Evolutionary conservation across 2,113 vertebrate genomes (phyloP), one percentile per base, ranked within the genome.

Genomic region (Orthonyx spaldingii): DNA sequence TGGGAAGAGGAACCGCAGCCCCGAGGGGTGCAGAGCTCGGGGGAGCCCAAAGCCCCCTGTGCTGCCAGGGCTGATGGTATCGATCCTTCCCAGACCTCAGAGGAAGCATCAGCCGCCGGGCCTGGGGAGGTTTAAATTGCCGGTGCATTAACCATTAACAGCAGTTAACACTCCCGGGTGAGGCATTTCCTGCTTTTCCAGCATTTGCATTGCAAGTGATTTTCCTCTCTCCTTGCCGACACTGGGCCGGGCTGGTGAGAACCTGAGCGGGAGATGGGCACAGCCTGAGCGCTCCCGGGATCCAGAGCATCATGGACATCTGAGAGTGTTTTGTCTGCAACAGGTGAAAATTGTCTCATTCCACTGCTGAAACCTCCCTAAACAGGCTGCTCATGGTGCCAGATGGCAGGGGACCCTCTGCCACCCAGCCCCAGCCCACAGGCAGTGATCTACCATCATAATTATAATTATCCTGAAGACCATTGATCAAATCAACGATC

Each of bases 101-200:
- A 1, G 12, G 33, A 19, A 68, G 32, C 64, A 10, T 10, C 91
- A 33, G 60, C 17, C 21, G 7, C 23, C 1, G 7, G 4, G 1
- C 17, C 23, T 1, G 47, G 14, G 41, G 15, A 10, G 20, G 22
- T 39, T 91, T 91, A 85, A 93, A 72, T 9, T 14, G 52, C 55
- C 19, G 2, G 7, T 5, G 37, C 53, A 88, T 97, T 97, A 97
- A 97, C 84, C 81, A 94, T 97, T 92, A 97, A 97, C 95, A 59
- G 75, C 65, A 39, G 20, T 42, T 71, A 66, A 32, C 32, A 1
- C 68, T 32, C 61, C 30, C 19, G 23, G 30, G 16, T 7, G 59
- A 66, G 66, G 28, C 30, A 92, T 90, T 96, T 96, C 96, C 94
- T 94, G 92, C 75, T 77, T 30, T 11, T 3, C 74, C 74, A 5